A percentile compares a stretch with the other conserved stretches of the same genome.
Conservation (phyloP, 2,797 vertebrate species). For the Coregonus suidteri region DNA sequence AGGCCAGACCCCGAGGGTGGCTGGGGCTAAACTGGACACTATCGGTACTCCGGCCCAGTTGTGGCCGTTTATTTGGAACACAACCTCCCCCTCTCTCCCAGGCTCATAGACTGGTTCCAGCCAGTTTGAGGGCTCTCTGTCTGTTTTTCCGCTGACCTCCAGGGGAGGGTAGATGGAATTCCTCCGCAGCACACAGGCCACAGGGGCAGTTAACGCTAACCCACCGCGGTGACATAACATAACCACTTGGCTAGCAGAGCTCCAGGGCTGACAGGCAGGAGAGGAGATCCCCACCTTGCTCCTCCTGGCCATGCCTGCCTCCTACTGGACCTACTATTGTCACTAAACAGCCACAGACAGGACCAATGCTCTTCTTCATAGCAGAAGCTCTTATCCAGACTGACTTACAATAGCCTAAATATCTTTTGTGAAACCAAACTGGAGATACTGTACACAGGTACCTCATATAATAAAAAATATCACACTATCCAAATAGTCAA, state of each 20-base stretch:
- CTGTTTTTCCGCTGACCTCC: background rate
- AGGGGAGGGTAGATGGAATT: background rate
- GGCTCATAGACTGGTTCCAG: background rate
- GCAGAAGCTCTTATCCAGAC: background rate
- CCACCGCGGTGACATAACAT: constrained; percentile 6
- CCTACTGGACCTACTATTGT: background rate
- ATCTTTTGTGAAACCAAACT: background rate
- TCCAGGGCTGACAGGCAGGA: background rate
- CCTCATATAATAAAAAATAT: background rate
- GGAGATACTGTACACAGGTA: background rate
- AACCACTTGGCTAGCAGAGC: background rate
- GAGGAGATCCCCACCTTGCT: background rate
- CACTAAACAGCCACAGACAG: background rate
- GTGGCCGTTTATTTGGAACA: background rate
- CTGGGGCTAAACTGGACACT: background rate
- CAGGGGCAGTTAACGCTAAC: background rate
- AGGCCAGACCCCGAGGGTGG: background rate
- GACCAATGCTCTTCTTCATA: background rate
- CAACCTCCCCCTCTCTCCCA: background rate
- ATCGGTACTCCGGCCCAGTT: background rate
- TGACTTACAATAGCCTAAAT: background rate
- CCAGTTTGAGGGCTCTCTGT: background rate
- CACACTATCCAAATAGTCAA: background rate
- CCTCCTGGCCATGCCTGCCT: background rate
- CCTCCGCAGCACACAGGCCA: background rate